A percentile compares a stretch with the other conserved stretches of the same genome.
Evolutionary conservation across 1,140 invertebrate genomes (phyloP).

Genomic region (Euwallacea fornicatus): DNA sequence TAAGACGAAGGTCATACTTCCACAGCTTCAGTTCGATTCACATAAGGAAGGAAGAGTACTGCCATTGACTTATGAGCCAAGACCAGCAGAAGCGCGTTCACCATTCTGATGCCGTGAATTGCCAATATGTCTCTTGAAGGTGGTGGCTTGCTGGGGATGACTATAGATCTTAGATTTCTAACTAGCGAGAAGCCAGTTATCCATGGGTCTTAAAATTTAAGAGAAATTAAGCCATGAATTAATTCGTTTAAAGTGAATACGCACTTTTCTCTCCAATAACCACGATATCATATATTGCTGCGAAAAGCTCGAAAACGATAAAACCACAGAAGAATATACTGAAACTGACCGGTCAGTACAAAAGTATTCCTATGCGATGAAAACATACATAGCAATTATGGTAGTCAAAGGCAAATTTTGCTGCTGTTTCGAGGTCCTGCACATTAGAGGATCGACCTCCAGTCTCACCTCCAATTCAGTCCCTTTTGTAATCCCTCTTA

Average conservation of each 20-base stretch:
- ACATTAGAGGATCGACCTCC: constrained; percentile 62
- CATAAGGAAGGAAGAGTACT: constrained; percentile 68
- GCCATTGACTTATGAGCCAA: constrained; percentile 75
- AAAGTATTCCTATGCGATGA: background rate
- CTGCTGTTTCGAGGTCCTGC: constrained; percentile 51
- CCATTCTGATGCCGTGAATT: constrained; percentile 67
- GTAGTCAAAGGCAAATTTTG: constrained; percentile 51
- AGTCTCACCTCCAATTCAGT: constrained; percentile 58
- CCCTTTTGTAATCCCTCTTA: constrained; percentile 44
- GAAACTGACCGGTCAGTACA: constrained; percentile 31
- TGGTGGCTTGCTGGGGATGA: constrained; percentile 53
- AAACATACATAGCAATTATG: constrained; percentile 56
- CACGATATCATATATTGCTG: constrained; percentile 46
- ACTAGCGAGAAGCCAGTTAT: constrained; percentile 69
- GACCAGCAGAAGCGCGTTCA: constrained; percentile 68
- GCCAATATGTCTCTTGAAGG: constrained; percentile 62
- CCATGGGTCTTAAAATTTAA: constrained; percentile 43
- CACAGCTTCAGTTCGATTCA: constrained; percentile 68
- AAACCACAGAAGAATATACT: constrained; percentile 44
- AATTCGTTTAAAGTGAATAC: constrained; percentile 8
- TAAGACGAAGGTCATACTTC: constrained; percentile 56
- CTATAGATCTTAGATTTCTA: constrained; percentile 62
- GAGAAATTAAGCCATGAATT: constrained; percentile 18
- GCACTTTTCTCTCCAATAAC: constrained; percentile 43
- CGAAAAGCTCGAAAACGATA: constrained; percentile 40